A percentile compares a stretch with the other conserved stretches of the same genome.
phyloP scores from a whole-genome alignment of 2,797 vertebrate genomes.

The Amblyraja radiata region DNA sequence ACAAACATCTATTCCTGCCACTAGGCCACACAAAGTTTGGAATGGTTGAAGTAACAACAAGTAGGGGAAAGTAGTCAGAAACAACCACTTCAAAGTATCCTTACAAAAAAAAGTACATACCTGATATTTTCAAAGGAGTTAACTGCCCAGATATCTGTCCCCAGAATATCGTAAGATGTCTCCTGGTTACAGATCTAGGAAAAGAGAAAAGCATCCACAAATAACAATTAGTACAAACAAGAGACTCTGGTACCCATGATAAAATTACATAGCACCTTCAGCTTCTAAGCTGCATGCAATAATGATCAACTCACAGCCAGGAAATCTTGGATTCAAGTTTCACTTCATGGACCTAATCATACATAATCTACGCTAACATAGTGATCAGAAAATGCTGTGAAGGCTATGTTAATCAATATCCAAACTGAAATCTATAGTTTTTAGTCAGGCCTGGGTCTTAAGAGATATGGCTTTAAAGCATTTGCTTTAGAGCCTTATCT shows the following conservation, averaged over 20 bases:
- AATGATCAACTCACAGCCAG: not conserved
- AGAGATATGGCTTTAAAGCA: not conserved
- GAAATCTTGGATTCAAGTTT: not conserved
- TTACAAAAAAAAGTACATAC: slow-evolving; percentile 49
- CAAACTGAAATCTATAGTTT: not conserved
- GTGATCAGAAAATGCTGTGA: not conserved
- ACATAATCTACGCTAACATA: not conserved
- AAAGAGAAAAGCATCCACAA: slow-evolving; percentile 31
- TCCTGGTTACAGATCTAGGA: slow-evolving; percentile 88
- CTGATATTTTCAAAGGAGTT: slow-evolving; percentile 87
- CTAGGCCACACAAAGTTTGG: not conserved
- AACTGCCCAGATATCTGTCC: slow-evolving; percentile 95
- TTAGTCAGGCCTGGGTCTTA: not conserved
- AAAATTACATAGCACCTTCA: not conserved
- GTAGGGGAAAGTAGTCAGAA: not conserved
- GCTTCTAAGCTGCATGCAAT: not conserved
- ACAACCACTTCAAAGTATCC: not conserved
- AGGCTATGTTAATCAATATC: not conserved
- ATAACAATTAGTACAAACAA: not conserved
- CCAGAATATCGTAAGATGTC: slow-evolving; percentile 79
- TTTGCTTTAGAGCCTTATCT: not conserved
- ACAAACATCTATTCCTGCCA: too few species aligned
- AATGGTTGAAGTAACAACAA: not conserved
- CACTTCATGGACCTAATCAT: too few species aligned
- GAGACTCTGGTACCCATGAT: not conserved